Conservation (phyloP, 2,113 vertebrate species). For the Neodontobutis hainanensis region DNA sequence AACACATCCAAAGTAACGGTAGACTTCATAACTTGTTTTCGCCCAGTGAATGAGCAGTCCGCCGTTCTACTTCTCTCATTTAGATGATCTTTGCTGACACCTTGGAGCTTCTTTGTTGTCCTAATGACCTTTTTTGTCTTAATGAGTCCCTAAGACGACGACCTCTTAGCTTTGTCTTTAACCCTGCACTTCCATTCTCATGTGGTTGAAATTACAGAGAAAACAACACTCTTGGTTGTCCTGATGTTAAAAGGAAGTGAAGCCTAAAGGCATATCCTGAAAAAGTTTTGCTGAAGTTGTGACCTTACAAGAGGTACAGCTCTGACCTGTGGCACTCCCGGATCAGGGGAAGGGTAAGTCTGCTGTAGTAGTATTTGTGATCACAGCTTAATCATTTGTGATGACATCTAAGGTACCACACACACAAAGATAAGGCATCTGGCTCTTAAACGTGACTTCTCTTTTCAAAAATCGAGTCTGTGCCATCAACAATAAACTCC, state of each 20-base stretch:
- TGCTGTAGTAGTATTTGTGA: constrained; percentile 25
- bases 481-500: constrained; percentile 54
- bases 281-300: constrained; percentile 15
- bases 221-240: constrained; percentile 28
- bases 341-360: constrained; percentile 20
- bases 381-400: constrained; percentile 25
- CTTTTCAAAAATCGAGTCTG: constrained; percentile 14
- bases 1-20: too few relatives aligned
- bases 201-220: constrained; percentile 54
- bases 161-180: constrained; percentile 25
- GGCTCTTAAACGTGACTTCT: neutral
- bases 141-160: constrained; percentile 43
- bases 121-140: constrained; percentile 38
- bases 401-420: neutral
- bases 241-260: constrained; percentile 28
- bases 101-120: constrained; percentile 30
- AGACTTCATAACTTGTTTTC: too few relatives aligned
- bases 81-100: constrained; percentile 21
- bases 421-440: neutral
- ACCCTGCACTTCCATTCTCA: constrained; percentile 37
- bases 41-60: too few relatives aligned
- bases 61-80: neutral
- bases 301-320: constrained; percentile 41
- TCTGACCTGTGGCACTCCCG: constrained; percentile 33
- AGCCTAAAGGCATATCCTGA: constrained; percentile 30